Conservation (phyloP, 2,113 vertebrate genomes). For the Myotis yumanensis region DNA sequence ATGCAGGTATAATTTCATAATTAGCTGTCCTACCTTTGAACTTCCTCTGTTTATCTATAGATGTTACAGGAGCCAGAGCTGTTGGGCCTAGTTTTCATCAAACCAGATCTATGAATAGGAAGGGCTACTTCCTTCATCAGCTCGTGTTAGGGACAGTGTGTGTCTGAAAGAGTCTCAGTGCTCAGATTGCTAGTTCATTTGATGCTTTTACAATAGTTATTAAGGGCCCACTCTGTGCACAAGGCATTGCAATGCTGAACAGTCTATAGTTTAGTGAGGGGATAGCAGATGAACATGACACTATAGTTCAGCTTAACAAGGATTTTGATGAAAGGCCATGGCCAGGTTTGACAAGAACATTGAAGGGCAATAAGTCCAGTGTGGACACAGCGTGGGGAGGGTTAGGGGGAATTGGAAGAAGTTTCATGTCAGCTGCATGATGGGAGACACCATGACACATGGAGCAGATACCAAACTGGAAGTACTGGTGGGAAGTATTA, state of each 20-base stretch:
- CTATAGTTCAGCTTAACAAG: background rate
- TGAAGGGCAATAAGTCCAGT: too few species aligned
- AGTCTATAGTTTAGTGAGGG: background rate
- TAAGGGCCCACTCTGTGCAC: background rate
- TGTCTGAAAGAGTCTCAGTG: background rate
- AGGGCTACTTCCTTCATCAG: background rate
- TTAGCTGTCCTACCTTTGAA: background rate
- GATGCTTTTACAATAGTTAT: background rate
- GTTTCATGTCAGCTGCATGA: background rate
- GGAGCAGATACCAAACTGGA: background rate
- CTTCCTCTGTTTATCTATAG: background rate
- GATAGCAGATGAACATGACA: background rate
- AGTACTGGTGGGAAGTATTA: background rate
- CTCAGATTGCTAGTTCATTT: background rate
- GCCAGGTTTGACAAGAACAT: background rate
- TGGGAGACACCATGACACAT: background rate
- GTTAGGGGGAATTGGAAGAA: background rate
- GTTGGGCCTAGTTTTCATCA: background rate
- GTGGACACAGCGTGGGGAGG: too few species aligned
- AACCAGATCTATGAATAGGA: background rate
- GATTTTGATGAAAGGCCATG: background rate
- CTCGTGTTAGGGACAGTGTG: background rate
- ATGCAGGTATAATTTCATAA: background rate
- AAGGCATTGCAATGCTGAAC: too few species aligned
- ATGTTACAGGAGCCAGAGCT: background rate